A percentile compares a stretch with the other conserved stretches of the same genome.
phyloP scores from a whole-genome alignment of 2,888 invertebrate genomes.

The Ariolimax columbianus region DNA sequence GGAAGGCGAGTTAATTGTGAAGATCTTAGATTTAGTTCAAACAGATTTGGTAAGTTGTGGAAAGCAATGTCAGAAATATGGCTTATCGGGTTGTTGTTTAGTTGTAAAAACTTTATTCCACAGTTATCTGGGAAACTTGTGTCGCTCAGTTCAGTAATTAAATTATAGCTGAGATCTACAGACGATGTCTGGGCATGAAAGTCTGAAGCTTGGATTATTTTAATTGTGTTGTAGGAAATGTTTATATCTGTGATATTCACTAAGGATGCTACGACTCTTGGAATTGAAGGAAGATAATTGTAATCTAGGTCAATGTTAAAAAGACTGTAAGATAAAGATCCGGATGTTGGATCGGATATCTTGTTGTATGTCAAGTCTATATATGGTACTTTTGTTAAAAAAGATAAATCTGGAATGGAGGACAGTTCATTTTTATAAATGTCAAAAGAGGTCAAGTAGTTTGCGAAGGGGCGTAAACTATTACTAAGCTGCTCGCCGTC shows the following conservation, averaged over 20 bases:
- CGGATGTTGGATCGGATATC: background rate
- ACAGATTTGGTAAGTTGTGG: background rate
- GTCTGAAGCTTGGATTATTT: background rate
- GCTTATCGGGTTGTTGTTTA: background rate
- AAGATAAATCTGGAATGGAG: background rate
- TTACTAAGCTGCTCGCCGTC: background rate
- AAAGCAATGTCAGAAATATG: background rate
- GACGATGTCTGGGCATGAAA: background rate
- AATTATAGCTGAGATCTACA: background rate
- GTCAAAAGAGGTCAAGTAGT: background rate
- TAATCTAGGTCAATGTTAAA: background rate
- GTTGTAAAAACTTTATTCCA: background rate
- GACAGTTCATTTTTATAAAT: background rate
- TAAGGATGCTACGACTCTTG: background rate
- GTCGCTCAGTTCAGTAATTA: background rate
- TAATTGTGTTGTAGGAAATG: background rate
- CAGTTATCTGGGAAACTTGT: slow-evolving; percentile 3
- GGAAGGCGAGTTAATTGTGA: background rate
- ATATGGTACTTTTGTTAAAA: background rate
- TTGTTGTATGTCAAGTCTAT: background rate
- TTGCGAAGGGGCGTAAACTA: background rate
- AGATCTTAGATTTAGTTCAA: background rate
- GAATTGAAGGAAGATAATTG: background rate
- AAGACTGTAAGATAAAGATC: background rate
- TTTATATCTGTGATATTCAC: background rate